Conservation (phyloP, 2,113 vertebrate genomes). For the Desmodus rotundus region DNA sequence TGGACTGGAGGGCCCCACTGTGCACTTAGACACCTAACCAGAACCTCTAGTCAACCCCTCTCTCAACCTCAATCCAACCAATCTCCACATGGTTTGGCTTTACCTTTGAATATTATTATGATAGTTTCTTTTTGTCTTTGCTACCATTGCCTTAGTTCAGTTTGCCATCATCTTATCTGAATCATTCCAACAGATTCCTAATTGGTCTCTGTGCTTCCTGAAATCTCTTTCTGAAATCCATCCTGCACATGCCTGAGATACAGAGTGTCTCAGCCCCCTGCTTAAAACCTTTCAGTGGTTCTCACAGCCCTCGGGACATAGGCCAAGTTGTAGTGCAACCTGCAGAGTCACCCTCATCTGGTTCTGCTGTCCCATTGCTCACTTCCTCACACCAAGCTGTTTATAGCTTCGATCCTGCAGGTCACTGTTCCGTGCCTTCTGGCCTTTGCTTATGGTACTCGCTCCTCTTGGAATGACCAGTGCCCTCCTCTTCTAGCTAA, state of each 20-base stretch:
- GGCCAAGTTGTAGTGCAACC: too few relatives aligned
- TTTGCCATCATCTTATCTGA: neutral
- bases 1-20: neutral
- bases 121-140: neutral
- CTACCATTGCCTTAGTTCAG: neutral
- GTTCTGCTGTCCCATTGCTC: too few relatives aligned
- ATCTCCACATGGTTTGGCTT: neutral
- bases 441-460: neutral
- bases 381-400: neutral
- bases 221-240: neutral
- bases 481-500: neutral
- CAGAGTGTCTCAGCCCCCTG: neutral
- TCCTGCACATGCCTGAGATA: neutral
- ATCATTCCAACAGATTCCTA: neutral
- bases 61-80: neutral
- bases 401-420: neutral
- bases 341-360: accelerated
- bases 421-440: accelerated
- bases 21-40: too few relatives aligned
- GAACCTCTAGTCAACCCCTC: neutral
- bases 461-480: neutral
- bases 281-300: neutral
- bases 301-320: neutral
- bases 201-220: neutral
- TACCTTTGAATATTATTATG: neutral